Conservation (phyloP, 2,797 vertebrate genomes). For the Crypturellus tataupa region DNA sequence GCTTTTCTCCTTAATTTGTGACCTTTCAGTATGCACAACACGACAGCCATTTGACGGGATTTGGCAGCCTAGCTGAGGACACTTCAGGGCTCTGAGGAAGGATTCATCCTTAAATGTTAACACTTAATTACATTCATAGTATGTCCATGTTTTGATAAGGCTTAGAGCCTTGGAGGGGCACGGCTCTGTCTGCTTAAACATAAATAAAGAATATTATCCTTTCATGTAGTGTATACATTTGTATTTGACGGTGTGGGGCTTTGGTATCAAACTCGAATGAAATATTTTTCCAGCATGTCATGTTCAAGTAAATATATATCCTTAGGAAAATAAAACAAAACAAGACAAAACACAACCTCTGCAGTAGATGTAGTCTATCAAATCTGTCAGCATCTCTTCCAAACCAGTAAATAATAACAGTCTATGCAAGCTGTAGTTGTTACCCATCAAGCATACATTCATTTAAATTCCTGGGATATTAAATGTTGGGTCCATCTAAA, state of each 20-base stretch:
- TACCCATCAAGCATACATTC: neutral
- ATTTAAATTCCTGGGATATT: neutral
- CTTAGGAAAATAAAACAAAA: neutral
- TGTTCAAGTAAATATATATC: neutral
- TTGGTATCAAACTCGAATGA: neutral
- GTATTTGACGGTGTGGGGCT: neutral
- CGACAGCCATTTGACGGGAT: neutral
- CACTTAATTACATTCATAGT: neutral
- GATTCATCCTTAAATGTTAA: rapidly evolving
- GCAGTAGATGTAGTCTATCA: neutral
- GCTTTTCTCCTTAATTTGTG: neutral
- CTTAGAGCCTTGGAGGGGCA: neutral
- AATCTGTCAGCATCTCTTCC: neutral
- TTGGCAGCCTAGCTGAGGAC: neutral
- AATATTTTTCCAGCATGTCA: neutral
- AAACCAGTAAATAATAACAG: neutral
- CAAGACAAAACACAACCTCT: neutral
- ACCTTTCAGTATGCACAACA: neutral
- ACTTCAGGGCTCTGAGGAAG: neutral
- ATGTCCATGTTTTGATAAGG: neutral
- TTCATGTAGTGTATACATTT: neutral
- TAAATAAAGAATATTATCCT: neutral
- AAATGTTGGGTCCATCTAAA: neutral
- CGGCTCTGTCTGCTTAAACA: neutral
- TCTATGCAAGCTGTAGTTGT: neutral